Percentiles rank a stretch among this genome's conserved stretches.
Conservation (phyloP, 1,140 invertebrate species). For the Brachionus sp. region DNA sequence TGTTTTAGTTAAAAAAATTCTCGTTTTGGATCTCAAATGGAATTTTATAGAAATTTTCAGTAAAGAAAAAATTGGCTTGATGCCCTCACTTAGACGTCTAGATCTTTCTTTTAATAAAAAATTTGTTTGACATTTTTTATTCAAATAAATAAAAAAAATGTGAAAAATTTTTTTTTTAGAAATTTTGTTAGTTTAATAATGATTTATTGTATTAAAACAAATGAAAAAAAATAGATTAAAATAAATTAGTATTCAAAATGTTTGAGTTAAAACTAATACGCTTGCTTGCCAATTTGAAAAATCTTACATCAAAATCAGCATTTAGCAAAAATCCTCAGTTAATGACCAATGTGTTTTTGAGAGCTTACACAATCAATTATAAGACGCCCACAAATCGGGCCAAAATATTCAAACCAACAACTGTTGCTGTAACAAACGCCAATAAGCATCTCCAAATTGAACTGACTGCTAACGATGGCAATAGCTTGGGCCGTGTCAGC, state of each 20-base stretch:
- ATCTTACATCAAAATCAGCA: neutral
- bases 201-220: no score
- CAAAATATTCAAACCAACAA: slow-evolving; percentile 35
- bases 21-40: neutral
- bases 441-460: slow-evolving; percentile 26
- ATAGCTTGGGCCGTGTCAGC: neutral
- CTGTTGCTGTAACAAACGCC: slow-evolving; percentile 35
- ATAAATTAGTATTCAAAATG: neutral
- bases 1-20: neutral
- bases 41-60: neutral
- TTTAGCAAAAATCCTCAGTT: neutral
- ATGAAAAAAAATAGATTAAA: no score
- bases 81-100: neutral
- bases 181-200: no score
- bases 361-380: neutral
- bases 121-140: neutral
- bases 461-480: neutral
- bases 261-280: neutral
- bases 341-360: neutral
- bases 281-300: neutral
- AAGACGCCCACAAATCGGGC: slow-evolving; percentile 25
- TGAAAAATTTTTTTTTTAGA: neutral
- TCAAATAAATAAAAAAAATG: neutral
- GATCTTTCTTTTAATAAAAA: slow-evolving; percentile 17
- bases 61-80: neutral